Evolutionary conservation across 2,797 vertebrate genomes (phyloP).

Genomic region (Chlorospingus semifuscus): DNA sequence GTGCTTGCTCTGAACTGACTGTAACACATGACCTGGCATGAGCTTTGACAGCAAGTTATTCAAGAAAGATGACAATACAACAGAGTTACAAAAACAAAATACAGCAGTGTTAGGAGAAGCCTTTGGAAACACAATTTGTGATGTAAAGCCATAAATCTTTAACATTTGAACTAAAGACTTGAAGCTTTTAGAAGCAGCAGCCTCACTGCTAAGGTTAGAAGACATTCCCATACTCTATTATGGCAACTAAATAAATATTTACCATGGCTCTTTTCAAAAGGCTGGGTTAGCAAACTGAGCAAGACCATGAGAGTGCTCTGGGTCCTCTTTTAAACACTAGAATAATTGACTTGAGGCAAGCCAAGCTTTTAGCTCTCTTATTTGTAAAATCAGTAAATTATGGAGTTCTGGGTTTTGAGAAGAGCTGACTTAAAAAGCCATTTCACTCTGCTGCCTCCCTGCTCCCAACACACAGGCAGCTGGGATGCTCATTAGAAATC

Average conservation of each 20-base stretch:
- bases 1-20: neutral
- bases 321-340: neutral
- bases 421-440: neutral
- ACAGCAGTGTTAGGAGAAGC: neutral
- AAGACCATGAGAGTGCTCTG: neutral
- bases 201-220: neutral
- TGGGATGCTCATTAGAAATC: neutral
- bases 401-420: neutral
- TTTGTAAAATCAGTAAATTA: neutral
- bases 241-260: constrained; percentile 48
- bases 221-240: neutral
- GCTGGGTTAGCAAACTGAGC: neutral
- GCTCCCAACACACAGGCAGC: neutral
- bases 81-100: neutral
- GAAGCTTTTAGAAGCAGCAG: neutral
- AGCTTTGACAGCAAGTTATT: neutral
- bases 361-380: neutral
- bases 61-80: constrained; percentile 4
- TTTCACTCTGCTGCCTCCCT: neutral
- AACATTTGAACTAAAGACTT: neutral
- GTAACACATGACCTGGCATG: neutral
- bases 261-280: neutral
- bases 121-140: neutral
- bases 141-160: neutral
- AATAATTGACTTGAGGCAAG: neutral